Evolutionary conservation across 2,113 vertebrate genomes (phyloP).

Genomic region (Cebus imitator): DNA sequence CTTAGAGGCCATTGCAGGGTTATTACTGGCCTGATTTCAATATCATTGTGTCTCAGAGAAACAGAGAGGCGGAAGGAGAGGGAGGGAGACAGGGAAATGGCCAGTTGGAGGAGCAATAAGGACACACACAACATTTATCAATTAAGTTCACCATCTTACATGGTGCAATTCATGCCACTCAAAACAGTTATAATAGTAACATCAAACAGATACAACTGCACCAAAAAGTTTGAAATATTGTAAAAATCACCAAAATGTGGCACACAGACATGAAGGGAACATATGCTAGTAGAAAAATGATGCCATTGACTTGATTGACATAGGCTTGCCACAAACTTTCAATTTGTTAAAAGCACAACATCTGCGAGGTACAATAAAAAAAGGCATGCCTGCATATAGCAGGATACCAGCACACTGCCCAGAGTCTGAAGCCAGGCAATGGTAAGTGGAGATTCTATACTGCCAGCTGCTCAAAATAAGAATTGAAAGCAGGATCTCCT

Average conservation of each 20-base stretch:
- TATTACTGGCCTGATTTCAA: not conserved
- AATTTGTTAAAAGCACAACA: not conserved
- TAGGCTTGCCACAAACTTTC: not conserved
- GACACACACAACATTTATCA: not conserved
- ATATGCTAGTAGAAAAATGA: not conserved
- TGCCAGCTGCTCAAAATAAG: conserved; percentile 49
- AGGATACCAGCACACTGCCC: not conserved
- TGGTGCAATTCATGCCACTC: not conserved
- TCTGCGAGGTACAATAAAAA: not conserved
- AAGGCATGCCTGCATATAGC: not conserved
- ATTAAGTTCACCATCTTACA: not conserved
- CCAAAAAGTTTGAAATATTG: not conserved
- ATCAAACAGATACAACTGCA: not conserved
- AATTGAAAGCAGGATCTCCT: conserved; percentile 40
- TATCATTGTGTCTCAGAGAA: not conserved
- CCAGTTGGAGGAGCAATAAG: not conserved
- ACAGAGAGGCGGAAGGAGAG: not conserved
- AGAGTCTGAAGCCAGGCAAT: conserved; percentile 10
- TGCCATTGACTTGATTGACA: not conserved
- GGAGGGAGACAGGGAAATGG: not conserved
- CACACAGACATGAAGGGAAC: not conserved
- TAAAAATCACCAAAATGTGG: not conserved
- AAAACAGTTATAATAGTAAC: not conserved
- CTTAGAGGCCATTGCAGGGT: not conserved
- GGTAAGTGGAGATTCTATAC: conserved; percentile 21